These are phyloP conservation scores for Gadus macrocephalus DNA, from an alignment of 2,113 vertebrate species.

Conservation along the genomic window DNA sequence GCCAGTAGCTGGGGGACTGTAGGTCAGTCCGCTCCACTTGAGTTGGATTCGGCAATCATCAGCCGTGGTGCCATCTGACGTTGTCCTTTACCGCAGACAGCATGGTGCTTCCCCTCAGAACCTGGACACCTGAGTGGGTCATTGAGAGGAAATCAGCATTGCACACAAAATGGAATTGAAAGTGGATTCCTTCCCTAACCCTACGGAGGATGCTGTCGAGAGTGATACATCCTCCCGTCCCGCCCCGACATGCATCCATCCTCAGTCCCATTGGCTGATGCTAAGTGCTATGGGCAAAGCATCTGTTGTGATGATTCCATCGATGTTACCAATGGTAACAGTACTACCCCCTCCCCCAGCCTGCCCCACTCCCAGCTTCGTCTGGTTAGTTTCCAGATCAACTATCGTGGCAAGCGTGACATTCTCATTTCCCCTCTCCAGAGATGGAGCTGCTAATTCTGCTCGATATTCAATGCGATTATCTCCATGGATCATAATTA, in stretches of 20 bases:
- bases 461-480: constrained; percentile 19
- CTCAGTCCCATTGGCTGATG: not conserved
- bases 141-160: not conserved
- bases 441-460: constrained; percentile 12
- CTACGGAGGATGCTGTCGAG: not conserved
- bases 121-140: too few species aligned
- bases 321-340: constrained; percentile 1
- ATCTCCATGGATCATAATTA: constrained; percentile 37
- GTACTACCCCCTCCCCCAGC: not conserved
- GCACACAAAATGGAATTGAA: not conserved
- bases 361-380: not conserved
- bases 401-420: not conserved
- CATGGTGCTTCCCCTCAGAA: constrained; percentile 1
- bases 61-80: constrained; percentile 11
- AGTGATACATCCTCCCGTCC: not conserved
- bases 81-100: constrained; percentile 6
- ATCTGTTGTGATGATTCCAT: not conserved
- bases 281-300: not conserved
- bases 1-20: constrained; percentile 49
- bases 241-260: too few species aligned
- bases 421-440: constrained; percentile 18
- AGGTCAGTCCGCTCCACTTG: constrained; percentile 61
- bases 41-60: constrained; percentile 49
- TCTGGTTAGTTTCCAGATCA: constrained; percentile 12
- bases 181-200: not conserved